Evolutionary conservation across 2,113 vertebrate species (phyloP).

Genomic region (Romanogobio albipinnatus): DNA sequence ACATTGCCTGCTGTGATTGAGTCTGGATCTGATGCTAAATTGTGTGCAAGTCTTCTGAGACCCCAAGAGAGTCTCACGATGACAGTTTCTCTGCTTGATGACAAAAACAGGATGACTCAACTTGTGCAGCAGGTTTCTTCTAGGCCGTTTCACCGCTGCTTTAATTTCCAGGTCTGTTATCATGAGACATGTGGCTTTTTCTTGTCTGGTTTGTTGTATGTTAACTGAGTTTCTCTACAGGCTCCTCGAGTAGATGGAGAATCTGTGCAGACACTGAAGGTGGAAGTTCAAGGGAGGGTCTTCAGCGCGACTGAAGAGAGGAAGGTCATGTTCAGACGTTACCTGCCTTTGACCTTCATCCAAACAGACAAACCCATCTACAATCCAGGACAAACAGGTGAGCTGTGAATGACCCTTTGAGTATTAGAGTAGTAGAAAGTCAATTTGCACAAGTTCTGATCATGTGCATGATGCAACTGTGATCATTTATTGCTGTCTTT

Average conservation of each 20-base stretch:
- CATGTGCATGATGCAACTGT: neutral
- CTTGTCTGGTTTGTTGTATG: neutral
- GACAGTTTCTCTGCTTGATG: too few relatives aligned
- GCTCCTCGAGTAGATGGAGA: too few relatives aligned
- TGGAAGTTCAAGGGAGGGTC: slow-evolving; percentile 60
- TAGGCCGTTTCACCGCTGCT: too few relatives aligned
- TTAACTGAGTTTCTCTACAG: too few relatives aligned
- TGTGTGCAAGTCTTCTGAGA: slow-evolving; percentile 67
- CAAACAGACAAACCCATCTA: slow-evolving; percentile 75
- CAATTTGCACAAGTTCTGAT: too few relatives aligned
- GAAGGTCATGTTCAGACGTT: slow-evolving; percentile 64
- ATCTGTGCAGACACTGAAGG: slow-evolving; percentile 10
- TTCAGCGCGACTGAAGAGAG: slow-evolving; percentile 64
- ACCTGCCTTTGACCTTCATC: slow-evolving; percentile 57
- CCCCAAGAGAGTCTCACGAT: too few relatives aligned
- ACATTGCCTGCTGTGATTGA: slow-evolving; percentile 69
- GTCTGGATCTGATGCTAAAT: neutral
- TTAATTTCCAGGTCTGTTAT: too few relatives aligned
- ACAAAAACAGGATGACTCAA: too few relatives aligned
- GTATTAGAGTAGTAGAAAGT: neutral
- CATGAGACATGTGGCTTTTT: too few relatives aligned
- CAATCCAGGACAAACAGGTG: slow-evolving; percentile 74
- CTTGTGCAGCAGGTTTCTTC: too few relatives aligned
- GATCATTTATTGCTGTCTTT: too few relatives aligned
- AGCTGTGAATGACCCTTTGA: neutral